Evolutionary conservation across 2,113 vertebrate genomes (phyloP), one percentile per base, ranked within the genome.

Genomic region (Sylvilagus bachmani): DNA sequence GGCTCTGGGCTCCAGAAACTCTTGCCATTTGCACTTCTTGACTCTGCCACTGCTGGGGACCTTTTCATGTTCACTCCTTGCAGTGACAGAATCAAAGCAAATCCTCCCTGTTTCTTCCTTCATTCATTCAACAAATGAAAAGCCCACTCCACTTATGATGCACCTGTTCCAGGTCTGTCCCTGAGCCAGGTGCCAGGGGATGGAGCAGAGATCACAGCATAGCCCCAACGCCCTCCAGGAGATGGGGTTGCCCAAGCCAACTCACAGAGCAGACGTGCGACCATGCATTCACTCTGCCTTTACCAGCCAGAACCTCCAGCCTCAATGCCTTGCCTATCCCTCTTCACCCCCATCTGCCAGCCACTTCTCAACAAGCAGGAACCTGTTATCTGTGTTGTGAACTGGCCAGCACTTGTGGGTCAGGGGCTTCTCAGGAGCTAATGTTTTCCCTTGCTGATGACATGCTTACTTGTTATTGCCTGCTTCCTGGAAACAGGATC

Each of bases 201-300:
- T 3, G 10, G 6, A 7, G 19, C 69, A 3, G 1, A 36, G 49
- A 64, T 33, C 5, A 13, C 49, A 58, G 19, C 1, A 82, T 2
- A 71, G 38, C 64, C 25, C 36, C 19, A 11, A 11, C 22, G 51
- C 31, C 25, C 7, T 66, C 2, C 0, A 36, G n/a, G 58, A 81
- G 6, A 13, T 0, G 51, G 33, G 17, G 2, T 0, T 70, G 53
- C 74, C n/a, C 13, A 5, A 2, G 4, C 51, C 44, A 36, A 24
- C 19, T 8, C 38, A 38, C 8, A 17, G 1, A 31, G 24, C 14
- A 4, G n/a, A 19, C 53, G 71, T 33, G 17, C 6, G 10, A 17
- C 0, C 13, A 44, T 9, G 13, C 8, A 4, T 11, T 4, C 24
- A 0, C 3, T 4, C 24, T 31, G 55, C 21, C 31, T 55, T 49